These are phyloP conservation scores for Gobius niger DNA, from an alignment of 2,113 vertebrate genomes.

Conservation along the genomic window DNA sequence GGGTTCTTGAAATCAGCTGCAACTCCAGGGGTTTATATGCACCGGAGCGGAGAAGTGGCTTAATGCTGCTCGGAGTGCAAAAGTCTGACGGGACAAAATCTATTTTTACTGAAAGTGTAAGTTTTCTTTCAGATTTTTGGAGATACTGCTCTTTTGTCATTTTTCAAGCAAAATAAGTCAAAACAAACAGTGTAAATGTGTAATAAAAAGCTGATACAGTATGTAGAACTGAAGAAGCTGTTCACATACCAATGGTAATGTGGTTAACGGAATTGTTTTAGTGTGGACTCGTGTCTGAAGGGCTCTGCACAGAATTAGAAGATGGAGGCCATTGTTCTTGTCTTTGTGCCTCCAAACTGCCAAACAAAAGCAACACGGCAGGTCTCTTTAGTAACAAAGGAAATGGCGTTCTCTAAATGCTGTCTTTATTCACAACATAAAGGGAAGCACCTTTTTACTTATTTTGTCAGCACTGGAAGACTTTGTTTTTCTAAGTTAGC, in stretches of 20 bases:
- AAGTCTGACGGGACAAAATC: neutral
- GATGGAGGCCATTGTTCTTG: neutral
- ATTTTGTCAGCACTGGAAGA: no score
- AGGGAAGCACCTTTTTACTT: no score
- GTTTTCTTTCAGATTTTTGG: no score
- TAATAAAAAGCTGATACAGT: no score
- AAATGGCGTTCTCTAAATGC: neutral
- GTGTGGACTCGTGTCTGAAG: neutral
- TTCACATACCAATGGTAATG: neutral
- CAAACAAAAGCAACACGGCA: neutral
- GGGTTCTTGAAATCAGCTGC: conserved; percentile 32
- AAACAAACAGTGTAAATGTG: no score
- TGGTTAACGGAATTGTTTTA: neutral
- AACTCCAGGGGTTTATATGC: conserved; percentile 12
- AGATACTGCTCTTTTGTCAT: no score
- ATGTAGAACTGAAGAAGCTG: no score
- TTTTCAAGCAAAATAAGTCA: no score
- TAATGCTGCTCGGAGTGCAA: conserved; percentile 18
- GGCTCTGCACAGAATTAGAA: neutral
- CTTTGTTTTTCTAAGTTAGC: no score
- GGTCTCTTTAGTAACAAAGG: neutral
- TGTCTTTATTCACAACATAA: no score
- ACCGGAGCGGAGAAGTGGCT: conserved; percentile 32
- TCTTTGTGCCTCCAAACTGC: neutral
- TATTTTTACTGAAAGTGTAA: no score